phyloP scores from a whole-genome alignment of 92 coral and sea anemone genomes.

The Heliopora coerulea region DNA sequence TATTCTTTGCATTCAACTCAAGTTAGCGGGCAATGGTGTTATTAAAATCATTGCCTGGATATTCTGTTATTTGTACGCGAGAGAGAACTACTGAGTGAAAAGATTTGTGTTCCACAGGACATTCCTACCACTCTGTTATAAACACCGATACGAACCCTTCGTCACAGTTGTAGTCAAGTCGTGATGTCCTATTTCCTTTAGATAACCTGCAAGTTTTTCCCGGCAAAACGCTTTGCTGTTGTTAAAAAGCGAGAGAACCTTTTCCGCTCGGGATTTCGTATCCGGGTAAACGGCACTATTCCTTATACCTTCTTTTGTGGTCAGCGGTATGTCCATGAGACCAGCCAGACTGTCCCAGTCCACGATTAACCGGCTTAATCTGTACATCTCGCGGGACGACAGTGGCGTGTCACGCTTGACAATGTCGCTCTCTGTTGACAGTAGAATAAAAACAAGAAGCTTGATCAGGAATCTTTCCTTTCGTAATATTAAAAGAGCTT shows the following conservation, averaged over 20 bases:
- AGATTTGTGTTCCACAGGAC: too few relatives aligned
- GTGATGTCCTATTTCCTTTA: background rate
- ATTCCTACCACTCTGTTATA: too few relatives aligned
- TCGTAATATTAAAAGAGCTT: too few relatives aligned
- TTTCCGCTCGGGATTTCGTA: constrained; percentile 9
- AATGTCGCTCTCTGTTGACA: background rate
- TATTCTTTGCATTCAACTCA: too few relatives aligned
- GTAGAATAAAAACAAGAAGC: background rate
- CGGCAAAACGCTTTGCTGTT: constrained; percentile 7
- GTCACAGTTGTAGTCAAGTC: background rate
- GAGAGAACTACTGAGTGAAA: too few relatives aligned
- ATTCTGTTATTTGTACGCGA: too few relatives aligned
- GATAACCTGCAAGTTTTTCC: background rate
- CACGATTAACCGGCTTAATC: background rate
- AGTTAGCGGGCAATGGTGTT: too few relatives aligned
- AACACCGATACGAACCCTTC: background rate
- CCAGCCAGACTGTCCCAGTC: constrained; percentile 37
- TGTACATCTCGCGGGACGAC: constrained; percentile 31
- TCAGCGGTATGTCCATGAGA: constrained; percentile 11
- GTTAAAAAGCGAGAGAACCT: constrained; percentile 20
- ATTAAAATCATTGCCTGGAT: too few relatives aligned
- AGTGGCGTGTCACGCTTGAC: background rate
- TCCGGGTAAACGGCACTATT: constrained; percentile 2
- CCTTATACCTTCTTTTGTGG: constrained; percentile 7
- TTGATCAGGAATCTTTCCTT: too few relatives aligned